phyloP scores from a whole-genome alignment of 2,888 invertebrate species.

The Tiliacea aurago region DNA sequence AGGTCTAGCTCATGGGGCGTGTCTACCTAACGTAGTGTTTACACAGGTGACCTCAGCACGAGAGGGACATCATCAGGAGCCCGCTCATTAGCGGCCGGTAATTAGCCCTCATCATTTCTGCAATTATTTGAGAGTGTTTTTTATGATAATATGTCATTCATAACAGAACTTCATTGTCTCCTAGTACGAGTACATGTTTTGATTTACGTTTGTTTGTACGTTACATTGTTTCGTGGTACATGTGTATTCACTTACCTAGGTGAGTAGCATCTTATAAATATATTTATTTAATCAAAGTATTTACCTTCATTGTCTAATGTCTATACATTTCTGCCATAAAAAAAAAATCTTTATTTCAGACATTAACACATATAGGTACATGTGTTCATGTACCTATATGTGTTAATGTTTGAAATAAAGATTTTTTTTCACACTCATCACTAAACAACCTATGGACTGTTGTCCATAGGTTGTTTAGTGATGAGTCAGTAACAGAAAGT shows the following conservation, averaged over 20 bases:
- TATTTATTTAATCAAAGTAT: no score
- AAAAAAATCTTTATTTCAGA: no score
- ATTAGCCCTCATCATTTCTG: constrained; percentile 41
- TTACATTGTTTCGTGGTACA: constrained; percentile 16
- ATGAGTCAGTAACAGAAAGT: no score
- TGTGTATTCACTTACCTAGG: neutral
- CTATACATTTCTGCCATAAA: no score
- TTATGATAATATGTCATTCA: constrained; percentile 55
- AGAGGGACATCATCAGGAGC: constrained; percentile 19
- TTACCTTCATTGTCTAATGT: no score
- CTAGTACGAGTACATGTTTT: constrained; percentile 1
- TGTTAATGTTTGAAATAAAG: no score
- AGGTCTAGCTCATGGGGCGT: constrained; percentile 28
- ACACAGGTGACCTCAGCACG: constrained; percentile 32
- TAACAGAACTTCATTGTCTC: constrained; percentile 24
- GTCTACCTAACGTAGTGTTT: constrained; percentile 9
- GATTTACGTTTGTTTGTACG: neutral
- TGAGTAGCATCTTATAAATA: neutral
- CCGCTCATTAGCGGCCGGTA: constrained; percentile 39
- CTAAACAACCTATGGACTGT: no score
- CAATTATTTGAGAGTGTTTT: constrained; percentile 52
- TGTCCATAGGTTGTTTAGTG: no score
- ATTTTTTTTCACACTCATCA: no score
- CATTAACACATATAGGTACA: no score
- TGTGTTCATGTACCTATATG: no score